Evolutionary conservation across 2,113 vertebrate genomes (phyloP).

Genomic region (Protobothrops mucrosquamatus): DNA sequence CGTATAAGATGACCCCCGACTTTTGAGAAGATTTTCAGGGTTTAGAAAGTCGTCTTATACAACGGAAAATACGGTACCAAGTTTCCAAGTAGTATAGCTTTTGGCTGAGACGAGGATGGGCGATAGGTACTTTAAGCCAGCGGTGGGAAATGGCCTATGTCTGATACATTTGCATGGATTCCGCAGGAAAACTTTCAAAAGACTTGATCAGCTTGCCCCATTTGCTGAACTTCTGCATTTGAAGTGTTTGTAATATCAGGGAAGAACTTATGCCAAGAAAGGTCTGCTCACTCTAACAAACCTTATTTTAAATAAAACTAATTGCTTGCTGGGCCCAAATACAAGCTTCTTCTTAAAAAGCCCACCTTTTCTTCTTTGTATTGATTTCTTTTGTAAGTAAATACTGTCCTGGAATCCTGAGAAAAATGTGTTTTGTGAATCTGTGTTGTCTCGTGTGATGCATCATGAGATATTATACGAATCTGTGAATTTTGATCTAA

Average conservation of each 20-base stretch:
- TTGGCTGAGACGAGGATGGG: background rate
- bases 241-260: background rate
- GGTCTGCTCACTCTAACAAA: background rate
- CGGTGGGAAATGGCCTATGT: background rate
- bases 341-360: background rate
- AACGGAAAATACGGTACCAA: too few species aligned
- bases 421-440: background rate
- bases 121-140: background rate
- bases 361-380: background rate
- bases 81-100: background rate
- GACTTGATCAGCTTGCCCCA: background rate
- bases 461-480: background rate
- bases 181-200: background rate
- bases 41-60: too few species aligned
- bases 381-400: background rate
- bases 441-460: background rate
- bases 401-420: background rate
- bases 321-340: background rate
- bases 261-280: background rate
- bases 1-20: too few species aligned
- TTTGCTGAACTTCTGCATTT: background rate
- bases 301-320: background rate
- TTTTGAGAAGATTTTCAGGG: too few species aligned
- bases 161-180: background rate
- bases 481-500: background rate